Evolutionary conservation across 2,113 vertebrate genomes (phyloP), one percentile per base, ranked within the genome.

Genomic region (Gambusia affinis): DNA sequence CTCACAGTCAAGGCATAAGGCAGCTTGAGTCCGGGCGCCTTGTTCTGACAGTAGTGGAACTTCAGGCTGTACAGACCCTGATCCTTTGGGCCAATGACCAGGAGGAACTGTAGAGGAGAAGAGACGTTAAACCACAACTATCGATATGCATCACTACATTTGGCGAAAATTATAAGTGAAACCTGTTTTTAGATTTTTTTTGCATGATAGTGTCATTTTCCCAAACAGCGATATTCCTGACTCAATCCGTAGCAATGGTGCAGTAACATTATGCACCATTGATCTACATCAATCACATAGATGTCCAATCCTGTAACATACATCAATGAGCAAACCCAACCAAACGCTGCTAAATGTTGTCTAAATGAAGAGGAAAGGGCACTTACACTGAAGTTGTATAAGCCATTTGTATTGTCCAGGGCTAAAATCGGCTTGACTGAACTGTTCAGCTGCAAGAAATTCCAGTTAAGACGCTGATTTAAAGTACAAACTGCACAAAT

Each of bases 311-410:
- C 35, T 37, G 10, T 37, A 37, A 37, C 10, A 37, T 37, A 37
- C 10, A 37, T 37, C 35, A 37, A 12, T 2, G 35, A 37, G 35
- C 35, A 35, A 35, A 35, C 2, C 19, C 54, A 47, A 64, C 33
- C 24, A 62, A 29, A 44, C 22, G 5, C 1, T n/a, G 4, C 15
- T 24, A 22, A 6, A 44, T 65, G 6, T 61, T 2, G 42, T 8
- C 8, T 3, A 44, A 31, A 1, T 30, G 24, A 4, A 17, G 4
- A 33, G 19, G 22, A 57, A 12, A 1, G 7, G 6, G 19, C 4
- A 80, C 95, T 95, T 80, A 96, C 95, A 0, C 86, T 94, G 86
- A 96, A 96, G 88, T 85, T 95, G 88, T 95, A 96, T 33, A 88
- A 83, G 67, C 78, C 82, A 0, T 88, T 85, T 0, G 60, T 2